A percentile compares a stretch with the other conserved stretches of the same genome.
These are phyloP conservation scores for Bombus pyrosoma DNA, from an alignment of 1,140 invertebrate genomes.

Conservation along the genomic window DNA sequence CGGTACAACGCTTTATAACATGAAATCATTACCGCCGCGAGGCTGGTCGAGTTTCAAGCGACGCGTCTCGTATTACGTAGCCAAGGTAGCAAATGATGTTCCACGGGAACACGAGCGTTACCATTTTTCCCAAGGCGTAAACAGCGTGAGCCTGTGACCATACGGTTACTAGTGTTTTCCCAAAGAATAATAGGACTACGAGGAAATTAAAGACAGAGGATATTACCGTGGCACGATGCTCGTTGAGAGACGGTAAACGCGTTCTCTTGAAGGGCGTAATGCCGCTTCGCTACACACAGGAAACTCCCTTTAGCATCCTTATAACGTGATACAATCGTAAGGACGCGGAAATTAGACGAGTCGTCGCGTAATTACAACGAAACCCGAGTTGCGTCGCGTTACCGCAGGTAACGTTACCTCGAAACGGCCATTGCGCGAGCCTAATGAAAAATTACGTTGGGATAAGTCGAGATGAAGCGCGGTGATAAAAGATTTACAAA, in stretches of 20 bases:
- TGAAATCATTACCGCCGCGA: neutral
- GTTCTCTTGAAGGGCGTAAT: neutral
- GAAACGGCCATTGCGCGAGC: neutral
- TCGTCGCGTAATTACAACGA: neutral
- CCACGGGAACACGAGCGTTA: neutral
- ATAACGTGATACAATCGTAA: slow-evolving; percentile 19
- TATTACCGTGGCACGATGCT: neutral
- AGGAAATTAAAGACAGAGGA: neutral
- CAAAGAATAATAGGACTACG: neutral
- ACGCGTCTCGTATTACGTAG: neutral
- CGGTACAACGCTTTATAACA: neutral
- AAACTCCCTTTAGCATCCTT: neutral
- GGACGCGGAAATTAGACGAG: neutral
- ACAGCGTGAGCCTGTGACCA: no score
- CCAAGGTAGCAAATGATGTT: neutral
- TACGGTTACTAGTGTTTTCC: no score
- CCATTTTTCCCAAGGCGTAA: neutral
- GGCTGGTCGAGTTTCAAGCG: slow-evolving; percentile 3
- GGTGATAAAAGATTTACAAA: neutral
- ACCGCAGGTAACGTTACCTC: neutral
- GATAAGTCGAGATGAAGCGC: neutral
- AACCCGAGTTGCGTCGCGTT: slow-evolving; percentile 7
- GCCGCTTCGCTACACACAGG: neutral
- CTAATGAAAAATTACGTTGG: slow-evolving; percentile 36
- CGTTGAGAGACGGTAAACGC: no score